Base-by-base conservation (phyloP, 1,140 invertebrate species). In the Theocolax elegans region DNA sequence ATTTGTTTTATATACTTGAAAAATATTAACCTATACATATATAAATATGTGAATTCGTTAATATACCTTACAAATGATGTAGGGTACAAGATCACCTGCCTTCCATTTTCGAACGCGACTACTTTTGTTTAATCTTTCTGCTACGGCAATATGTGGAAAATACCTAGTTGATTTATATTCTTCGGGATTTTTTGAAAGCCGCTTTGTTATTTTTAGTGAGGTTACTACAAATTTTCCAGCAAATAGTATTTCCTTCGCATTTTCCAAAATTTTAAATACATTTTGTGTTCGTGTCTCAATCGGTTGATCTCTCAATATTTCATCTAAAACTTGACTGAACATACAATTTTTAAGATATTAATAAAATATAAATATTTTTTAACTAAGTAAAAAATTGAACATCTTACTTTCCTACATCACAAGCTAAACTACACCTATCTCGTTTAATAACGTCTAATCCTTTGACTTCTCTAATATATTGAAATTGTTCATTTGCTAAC, bases 361-460 rank as follows among this genome's bases (percentile, higher is more conserved):
- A 35, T 9, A 1, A 19, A 38, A 42, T 40, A n/a, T 49, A 48
- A 59, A 66, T 42, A 49, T n/a, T n/a, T 31, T 60, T 60, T n/a
- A n/a, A n/a, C n/a, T n/a, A n/a, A n/a, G n/a, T n/a, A 29, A 42
- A 71, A 63, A 60, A 38, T 62, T 15, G 38, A 25, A 54, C 38
- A 63, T 91, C 91, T 79, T 90, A 94, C 89, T 93, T 95, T 76
- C 98, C 98, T 67, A 94, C 91, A 81, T 96, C 92, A 38, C 94
- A 94, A 0, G 97, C 95, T 19, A 99, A 79, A 77, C 94, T 92
- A 25, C 95, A 97, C 97, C 98, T 99, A 89, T 99, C 98, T 75
- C 98, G 89, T 71, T 98, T 88, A 0, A 99, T 97, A 77, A 99
- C 98, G 83, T 99, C 98, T 46, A 97, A 86, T 64, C 91, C 92